These are phyloP conservation scores for Tautogolabrus adspersus DNA, from an alignment of 2,113 vertebrate genomes.

Conservation along the genomic window DNA sequence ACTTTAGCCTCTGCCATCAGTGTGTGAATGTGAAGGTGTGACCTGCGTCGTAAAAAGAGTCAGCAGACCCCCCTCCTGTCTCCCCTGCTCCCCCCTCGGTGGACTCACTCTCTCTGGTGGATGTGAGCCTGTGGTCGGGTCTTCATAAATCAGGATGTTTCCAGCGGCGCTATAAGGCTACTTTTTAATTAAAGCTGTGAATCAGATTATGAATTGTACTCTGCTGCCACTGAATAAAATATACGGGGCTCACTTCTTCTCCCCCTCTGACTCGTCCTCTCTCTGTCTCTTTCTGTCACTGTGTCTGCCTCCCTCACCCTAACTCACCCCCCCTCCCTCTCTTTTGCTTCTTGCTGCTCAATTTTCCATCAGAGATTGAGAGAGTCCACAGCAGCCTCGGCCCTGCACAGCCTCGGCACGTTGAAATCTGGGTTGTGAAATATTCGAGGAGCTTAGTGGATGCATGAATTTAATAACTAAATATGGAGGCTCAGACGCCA, in stretches of 20 bases:
- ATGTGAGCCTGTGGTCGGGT: conserved; percentile 57
- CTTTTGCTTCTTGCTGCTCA: conserved; percentile 32
- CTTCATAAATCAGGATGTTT: conserved; percentile 80
- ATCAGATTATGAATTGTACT: conserved; percentile 84
- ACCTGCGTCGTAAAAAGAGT: no score
- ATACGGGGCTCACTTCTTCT: conserved; percentile 62
- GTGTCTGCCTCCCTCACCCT: not conserved
- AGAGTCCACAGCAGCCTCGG: conserved; percentile 38
- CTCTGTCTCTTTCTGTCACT: conserved; percentile 35
- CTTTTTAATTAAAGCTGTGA: conserved; percentile 86
- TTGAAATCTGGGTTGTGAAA: conserved; percentile 56
- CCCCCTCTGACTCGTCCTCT: conserved; percentile 23
- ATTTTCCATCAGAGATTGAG: conserved; percentile 57
- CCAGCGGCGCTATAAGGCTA: conserved; percentile 70
- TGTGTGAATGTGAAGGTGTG: no score
- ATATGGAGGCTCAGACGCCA: conserved; percentile 54
- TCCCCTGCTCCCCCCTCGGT: conserved; percentile 11
- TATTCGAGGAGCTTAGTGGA: conserved; percentile 64
- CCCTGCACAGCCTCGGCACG: conserved; percentile 30
- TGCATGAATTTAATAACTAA: conserved; percentile 78
- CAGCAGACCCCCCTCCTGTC: conserved; percentile 6
- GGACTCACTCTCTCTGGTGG: conserved; percentile 63
- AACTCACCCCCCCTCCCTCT: not conserved
- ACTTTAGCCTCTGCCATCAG: no score
- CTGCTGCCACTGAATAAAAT: conserved; percentile 78